These are phyloP conservation scores for Phalloptychus januarius DNA, from an alignment of 2,797 vertebrate species.

Conservation along the genomic window DNA sequence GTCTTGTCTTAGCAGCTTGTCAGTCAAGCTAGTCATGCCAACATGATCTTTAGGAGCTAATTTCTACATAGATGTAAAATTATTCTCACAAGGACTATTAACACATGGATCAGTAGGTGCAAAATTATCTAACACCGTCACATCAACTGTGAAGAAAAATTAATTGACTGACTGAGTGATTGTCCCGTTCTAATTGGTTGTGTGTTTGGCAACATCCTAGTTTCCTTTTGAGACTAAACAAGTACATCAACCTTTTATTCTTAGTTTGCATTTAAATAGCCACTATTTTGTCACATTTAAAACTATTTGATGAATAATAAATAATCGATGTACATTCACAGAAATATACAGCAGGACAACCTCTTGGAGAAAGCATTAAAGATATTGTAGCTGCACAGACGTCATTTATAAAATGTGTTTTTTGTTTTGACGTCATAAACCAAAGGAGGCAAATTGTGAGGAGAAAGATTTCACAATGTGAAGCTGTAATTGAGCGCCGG, in stretches of 20 bases:
- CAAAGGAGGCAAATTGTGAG: constrained; percentile 17
- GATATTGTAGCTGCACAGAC: not conserved
- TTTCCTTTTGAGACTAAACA: not conserved
- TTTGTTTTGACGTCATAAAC: constrained; percentile 40
- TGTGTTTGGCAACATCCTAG: not conserved
- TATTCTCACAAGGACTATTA: not conserved
- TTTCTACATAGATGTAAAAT: constrained; percentile 1
- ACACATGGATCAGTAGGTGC: constrained; percentile 1
- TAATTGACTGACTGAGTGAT: not conserved
- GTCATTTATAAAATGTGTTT: constrained; percentile 32
- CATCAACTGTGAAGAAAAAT: constrained; percentile 6
- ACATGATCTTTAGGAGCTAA: not conserved
- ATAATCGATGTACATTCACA: not conserved
- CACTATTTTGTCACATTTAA: not conserved
- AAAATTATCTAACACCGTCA: not conserved
- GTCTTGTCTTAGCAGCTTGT: not conserved
- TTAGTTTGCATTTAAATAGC: not conserved
- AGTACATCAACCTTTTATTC: not conserved
- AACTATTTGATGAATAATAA: not conserved
- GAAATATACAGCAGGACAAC: not conserved
- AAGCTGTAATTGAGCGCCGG: constrained; percentile 48
- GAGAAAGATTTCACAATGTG: constrained; percentile 44
- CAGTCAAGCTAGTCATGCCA: constrained; percentile 5
- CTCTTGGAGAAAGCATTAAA: not conserved
- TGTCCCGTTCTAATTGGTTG: not conserved